Base-by-base conservation (phyloP, 2,113 vertebrate species). In the Salvelinus alpinus region DNA sequence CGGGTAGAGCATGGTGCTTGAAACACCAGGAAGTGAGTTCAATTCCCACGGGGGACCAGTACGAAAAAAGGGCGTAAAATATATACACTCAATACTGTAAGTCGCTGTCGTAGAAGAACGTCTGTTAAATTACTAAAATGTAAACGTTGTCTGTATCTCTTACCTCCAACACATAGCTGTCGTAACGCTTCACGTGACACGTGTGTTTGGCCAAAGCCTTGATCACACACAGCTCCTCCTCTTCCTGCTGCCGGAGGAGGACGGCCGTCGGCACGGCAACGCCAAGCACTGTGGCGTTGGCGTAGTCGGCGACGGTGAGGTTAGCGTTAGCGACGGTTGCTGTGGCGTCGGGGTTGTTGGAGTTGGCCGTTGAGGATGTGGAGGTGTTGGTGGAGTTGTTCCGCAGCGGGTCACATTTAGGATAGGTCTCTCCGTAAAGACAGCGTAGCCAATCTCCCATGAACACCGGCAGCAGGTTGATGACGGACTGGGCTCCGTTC, bases 151-250 rank as follows among this genome's bases (percentile, higher is more conserved):
- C 38, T 44, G 38, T 44, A 1, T 9, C 38, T 54, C 51, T 18
- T 18, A 18, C 51, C 51, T 54, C 51, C 14, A 54, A 54, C 51
- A 54, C 51, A 18, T 54, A 96, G 47, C 96, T 94, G 90, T 98
- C 96, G 2, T 97, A 99, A 64, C 87, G 94, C 88, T 98, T 98
- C 81, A 99, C 93, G 74, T 99, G 98, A 86, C 98, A 99, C 1
- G 90, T 81, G 82, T 98, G 92, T 86, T 95, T 97, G 60, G 97
- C 95, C 80, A 97, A 82, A 20, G 88, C 92, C 78, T 95, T 96
- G 44, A 98, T 93, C 16, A 94, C 95, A 83, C 98, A 99, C 38
- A 99, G 88, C 79, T 98, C 96, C 1, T 95, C 95, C 73, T 97
- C 95, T 16, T 95, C 96, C 20, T 87, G 90, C 64, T 79, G 86